Conservation (phyloP, 2,888 invertebrate species). For the Diploptera punctata region DNA sequence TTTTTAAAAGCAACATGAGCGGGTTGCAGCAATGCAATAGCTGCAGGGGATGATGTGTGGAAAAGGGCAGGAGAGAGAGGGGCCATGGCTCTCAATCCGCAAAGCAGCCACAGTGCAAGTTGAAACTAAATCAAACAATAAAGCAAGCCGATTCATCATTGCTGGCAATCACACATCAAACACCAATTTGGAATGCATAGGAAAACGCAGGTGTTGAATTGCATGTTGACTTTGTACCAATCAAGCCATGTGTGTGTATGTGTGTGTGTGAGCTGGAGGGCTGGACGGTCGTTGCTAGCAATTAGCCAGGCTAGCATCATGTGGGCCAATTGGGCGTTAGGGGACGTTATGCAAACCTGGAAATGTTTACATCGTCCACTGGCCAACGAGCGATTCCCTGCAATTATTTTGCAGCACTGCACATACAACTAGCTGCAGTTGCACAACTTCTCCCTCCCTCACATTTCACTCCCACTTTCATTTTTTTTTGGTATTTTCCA, state of each 20-base stretch:
- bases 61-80: not conserved
- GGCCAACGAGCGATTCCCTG: slow-evolving; percentile 21
- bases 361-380: slow-evolving; percentile 15
- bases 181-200: slow-evolving; percentile 41
- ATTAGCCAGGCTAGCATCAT: slow-evolving; percentile 42
- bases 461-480: not conserved
- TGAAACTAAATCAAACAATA: slow-evolving; percentile 41
- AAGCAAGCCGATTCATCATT: slow-evolving; percentile 41
- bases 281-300: slow-evolving; percentile 29
- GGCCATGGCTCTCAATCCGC: slow-evolving; percentile 21
- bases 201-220: slow-evolving; percentile 41
- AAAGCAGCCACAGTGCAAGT: slow-evolving; percentile 28
- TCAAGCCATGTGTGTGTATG: slow-evolving; percentile 38
- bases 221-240: slow-evolving; percentile 40
- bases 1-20: slow-evolving; percentile 17
- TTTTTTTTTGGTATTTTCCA: not conserved
- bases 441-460: not conserved
- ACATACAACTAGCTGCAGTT: slow-evolving; percentile 16
- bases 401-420: slow-evolving; percentile 31
- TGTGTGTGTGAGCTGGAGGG: too few species aligned
- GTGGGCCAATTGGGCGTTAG: slow-evolving; percentile 24
- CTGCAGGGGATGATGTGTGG: not conserved
- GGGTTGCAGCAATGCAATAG: slow-evolving; percentile 2
- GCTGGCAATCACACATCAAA: slow-evolving; percentile 39
- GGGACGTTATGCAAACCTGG: slow-evolving; percentile 15